Percentiles rank a stretch among this genome's conserved stretches.
Conservation (phyloP, 2,113 vertebrate species). For the Anas platyrhynchos region DNA sequence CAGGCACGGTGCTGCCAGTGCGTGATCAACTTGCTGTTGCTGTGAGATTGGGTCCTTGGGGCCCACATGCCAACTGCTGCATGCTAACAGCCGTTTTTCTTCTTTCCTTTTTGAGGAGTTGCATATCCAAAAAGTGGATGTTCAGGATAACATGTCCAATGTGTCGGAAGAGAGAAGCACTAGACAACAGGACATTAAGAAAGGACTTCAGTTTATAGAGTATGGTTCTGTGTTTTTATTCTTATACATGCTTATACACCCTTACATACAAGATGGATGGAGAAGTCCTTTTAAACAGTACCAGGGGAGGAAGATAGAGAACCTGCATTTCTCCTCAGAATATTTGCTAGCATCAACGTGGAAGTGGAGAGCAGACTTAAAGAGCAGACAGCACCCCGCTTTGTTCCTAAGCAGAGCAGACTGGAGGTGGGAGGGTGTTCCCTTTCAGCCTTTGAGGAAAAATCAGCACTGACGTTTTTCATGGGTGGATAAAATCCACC, state of each 20-base stretch:
- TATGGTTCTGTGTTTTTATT: slow-evolving; percentile 76
- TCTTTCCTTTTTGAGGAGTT: slow-evolving; percentile 78
- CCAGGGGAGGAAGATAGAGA: not conserved
- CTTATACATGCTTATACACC: not conserved
- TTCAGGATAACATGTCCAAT: slow-evolving; percentile 89
- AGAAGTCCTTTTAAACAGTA: not conserved
- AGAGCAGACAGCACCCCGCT: not conserved
- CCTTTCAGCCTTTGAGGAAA: not conserved
- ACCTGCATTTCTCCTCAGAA: not conserved
- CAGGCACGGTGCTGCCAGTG: not conserved
- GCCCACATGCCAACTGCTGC: not conserved
- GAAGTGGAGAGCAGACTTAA: not conserved
- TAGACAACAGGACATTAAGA: slow-evolving; percentile 93
- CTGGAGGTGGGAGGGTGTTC: not conserved
- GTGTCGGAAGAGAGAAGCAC: slow-evolving; percentile 86
- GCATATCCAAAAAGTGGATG: slow-evolving; percentile 65
- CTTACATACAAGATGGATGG: not conserved
- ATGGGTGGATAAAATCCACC: not conserved
- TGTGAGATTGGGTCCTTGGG: not conserved
- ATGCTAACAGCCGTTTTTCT: not conserved
- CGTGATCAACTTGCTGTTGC: not conserved
- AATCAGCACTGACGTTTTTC: not conserved
- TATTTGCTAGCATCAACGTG: not conserved
- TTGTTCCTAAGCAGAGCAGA: not conserved
- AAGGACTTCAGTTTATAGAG: slow-evolving; percentile 96